These are phyloP conservation scores for Drosophila ustulata DNA, from an alignment of 2,888 invertebrate genomes.

Conservation along the genomic window DNA sequence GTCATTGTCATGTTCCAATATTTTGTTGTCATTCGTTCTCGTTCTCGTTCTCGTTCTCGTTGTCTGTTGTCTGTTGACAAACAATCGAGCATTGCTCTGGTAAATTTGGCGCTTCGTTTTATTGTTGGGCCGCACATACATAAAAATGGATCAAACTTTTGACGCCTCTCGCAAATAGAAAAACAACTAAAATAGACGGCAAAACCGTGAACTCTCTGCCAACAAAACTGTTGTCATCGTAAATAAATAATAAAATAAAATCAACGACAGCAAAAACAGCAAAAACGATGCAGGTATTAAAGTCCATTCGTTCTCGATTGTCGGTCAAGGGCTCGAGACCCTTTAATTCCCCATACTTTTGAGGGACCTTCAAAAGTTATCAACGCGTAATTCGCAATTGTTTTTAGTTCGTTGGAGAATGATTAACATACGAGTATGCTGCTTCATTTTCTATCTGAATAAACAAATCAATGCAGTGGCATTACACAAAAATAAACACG, in stretches of 20 bases:
- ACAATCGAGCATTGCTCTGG: conserved; percentile 35
- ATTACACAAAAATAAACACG: background rate
- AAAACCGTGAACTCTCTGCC: conserved; percentile 10
- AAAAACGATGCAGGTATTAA: conserved; percentile 7
- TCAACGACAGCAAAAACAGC: conserved; percentile 31
- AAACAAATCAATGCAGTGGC: background rate
- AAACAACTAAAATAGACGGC: conserved; percentile 22
- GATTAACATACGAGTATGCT: conserved; percentile 6
- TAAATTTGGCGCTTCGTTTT: conserved; percentile 54
- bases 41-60: conserved; percentile 6
- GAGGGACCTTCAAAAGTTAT: background rate
- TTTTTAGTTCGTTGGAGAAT: background rate
- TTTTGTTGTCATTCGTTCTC: conserved; percentile 13
- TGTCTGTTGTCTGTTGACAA: conserved; percentile 32
- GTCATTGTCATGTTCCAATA: conserved; percentile 45
- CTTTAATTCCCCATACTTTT: background rate
- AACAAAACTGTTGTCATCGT: conserved; percentile 56
- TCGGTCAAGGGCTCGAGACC: background rate
- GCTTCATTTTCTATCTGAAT: conserved; percentile 4
- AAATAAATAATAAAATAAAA: conserved; percentile 61
- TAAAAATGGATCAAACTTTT: conserved; percentile 73
- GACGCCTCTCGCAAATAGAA: conserved; percentile 40
- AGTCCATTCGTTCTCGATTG: conserved; percentile 1
- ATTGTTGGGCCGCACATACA: conserved; percentile 55
- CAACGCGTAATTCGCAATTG: background rate